Evolutionary conservation across 2,113 vertebrate genomes (phyloP), one percentile per base, ranked within the genome.

Genomic region (Bungarus multicinctus): DNA sequence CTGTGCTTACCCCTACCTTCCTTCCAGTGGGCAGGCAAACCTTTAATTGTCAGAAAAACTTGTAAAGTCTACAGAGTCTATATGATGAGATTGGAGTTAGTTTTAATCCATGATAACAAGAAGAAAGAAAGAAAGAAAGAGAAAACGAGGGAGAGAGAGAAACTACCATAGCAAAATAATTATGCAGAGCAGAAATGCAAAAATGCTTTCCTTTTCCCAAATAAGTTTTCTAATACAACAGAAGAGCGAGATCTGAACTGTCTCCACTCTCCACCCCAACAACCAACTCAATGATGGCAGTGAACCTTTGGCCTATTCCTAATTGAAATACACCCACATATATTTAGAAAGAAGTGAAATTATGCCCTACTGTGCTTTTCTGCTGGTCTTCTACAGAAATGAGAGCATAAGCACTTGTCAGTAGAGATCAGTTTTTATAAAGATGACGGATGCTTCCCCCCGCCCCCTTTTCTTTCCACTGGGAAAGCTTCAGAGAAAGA

Each of bases 401-500:
- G 54, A 60, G 43, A 64, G 12, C 60, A 12, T 85, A 81, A 81
- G 88, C 27, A 14, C 43, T 18, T 85, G 74, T 34, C 52, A 23
- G 92, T n/a, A 57, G 60, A 89, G 16, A 43, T 11, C 27, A 50
- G 25, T 45, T 54, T 57, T 85, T 85, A 89, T 89, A 88, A 89
- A 92, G 91, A 58, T 89, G 27, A 60, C 1, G 58, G 81, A 58
- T 22, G 81, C 60, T 30, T 0, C 0, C 3, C 4, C 9, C 10
- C 23, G n/a, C 39, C 2, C 34, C 9, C 3, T 52, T 50, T 39
- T 91, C 34, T 64, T 39, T 12, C 16, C 55, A 52, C 4, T 34
- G 95, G 92, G 34, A 93, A 97, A 94, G 64, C 55, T 93, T 91
- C 87, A 95, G 90, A 96, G 91, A 96, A 96, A 95, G 91, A 89